Evolutionary conservation across 2,797 vertebrate species (phyloP).

Genomic region (Sarcoramphus papa): DNA sequence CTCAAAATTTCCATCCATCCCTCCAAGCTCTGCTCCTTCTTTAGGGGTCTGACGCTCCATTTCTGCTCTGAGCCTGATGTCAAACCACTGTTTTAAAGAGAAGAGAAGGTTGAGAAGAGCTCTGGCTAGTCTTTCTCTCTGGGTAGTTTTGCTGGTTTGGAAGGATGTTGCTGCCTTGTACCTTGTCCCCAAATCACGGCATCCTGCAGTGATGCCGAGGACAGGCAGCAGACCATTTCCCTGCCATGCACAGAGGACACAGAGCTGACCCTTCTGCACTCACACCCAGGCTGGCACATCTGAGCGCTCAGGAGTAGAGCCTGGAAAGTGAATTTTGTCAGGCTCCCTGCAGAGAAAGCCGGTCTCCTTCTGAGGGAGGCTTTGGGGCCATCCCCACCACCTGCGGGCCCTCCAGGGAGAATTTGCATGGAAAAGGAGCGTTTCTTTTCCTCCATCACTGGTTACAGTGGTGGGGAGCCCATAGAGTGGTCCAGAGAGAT

Average conservation of each 20-base stretch:
- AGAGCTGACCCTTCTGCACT: background rate
- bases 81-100: background rate
- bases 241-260: background rate
- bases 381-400: background rate
- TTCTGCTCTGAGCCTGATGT: accelerated
- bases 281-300: background rate
- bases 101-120: background rate
- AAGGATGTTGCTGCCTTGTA: background rate
- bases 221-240: background rate
- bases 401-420: background rate
- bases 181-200: background rate
- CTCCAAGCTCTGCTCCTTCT: background rate
- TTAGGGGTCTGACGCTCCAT: background rate
- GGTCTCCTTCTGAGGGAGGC: background rate
- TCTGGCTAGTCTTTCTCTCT: background rate
- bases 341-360: background rate
- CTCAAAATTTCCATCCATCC: background rate
- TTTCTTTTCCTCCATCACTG: background rate
- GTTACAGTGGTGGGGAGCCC: background rate
- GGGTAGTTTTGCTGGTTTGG: background rate
- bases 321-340: background rate
- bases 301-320: accelerated
- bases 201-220: background rate
- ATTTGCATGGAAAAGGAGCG: background rate
- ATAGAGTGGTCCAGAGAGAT: background rate